Evolutionary conservation across 2,113 vertebrate genomes (phyloP).

Genomic region (Muscicapa adusta): DNA sequence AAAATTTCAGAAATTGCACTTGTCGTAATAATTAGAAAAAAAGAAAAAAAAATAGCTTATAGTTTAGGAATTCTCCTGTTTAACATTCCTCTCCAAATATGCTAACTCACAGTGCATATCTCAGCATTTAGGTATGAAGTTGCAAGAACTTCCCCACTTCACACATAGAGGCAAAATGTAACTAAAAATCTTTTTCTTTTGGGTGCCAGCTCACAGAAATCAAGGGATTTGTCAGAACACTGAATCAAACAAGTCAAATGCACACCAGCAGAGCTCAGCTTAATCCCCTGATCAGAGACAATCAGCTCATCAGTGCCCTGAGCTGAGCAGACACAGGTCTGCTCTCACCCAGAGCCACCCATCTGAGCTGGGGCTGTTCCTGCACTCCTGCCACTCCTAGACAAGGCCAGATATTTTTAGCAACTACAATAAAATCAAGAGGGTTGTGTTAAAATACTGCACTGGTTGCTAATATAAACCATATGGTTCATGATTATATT

Average conservation of each 20-base stretch:
- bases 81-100: not conserved
- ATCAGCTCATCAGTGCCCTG: fast-evolving
- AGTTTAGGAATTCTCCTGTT: not conserved
- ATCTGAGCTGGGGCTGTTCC: not conserved
- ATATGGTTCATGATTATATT: not conserved
- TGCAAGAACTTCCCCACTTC: not conserved
- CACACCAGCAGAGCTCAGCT: not conserved
- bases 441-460: not conserved
- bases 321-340: not conserved
- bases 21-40: not conserved
- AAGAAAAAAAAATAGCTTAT: fast-evolving
- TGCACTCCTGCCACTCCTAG: not conserved
- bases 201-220: not conserved
- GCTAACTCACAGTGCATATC: not conserved
- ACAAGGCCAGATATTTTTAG: not conserved
- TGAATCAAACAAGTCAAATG: not conserved
- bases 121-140: not conserved
- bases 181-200: not conserved
- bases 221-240: not conserved
- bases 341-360: not conserved
- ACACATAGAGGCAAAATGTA: not conserved
- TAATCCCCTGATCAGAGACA: not conserved
- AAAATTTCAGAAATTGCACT: not conserved
- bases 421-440: not conserved
- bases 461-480: not conserved